Evolutionary conservation across 2,113 vertebrate species (phyloP).

Genomic region (Leiothrix lutea): DNA sequence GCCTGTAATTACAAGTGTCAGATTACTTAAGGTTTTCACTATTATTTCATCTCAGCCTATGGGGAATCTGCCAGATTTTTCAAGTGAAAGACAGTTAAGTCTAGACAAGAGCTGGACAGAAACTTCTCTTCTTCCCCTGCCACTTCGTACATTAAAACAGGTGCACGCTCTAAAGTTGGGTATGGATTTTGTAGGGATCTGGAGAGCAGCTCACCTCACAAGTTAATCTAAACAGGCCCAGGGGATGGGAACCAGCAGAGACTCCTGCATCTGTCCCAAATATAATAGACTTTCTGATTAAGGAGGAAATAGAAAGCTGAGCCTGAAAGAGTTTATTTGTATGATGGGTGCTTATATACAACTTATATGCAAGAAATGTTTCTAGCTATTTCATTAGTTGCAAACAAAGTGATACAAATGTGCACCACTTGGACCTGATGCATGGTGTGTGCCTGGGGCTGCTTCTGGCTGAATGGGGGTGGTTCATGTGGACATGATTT

Average conservation of each 20-base stretch:
- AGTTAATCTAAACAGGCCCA: not conserved
- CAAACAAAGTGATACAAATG: slow-evolving; percentile 59
- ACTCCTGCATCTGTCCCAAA: not conserved
- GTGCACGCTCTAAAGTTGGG: not conserved
- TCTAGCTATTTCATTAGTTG: slow-evolving; percentile 57
- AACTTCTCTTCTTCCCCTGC: not conserved
- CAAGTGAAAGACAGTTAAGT: not conserved
- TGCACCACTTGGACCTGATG: slow-evolving; percentile 23
- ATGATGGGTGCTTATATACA: slow-evolving; percentile 25
- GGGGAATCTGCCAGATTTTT: slow-evolving; percentile 7
- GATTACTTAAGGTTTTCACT: slow-evolving; percentile 13
- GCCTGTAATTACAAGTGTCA: slow-evolving; percentile 14
- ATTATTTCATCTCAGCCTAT: not conserved
- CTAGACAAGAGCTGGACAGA: not conserved
- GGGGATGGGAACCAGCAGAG: not conserved
- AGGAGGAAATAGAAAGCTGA: not conserved
- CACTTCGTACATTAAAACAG: not conserved
- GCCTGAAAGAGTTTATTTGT: slow-evolving; percentile 41
- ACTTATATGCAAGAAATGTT: slow-evolving; percentile 49
- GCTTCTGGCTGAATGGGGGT: not conserved
- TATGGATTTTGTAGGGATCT: not conserved
- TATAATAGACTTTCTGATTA: not conserved
- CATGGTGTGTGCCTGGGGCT: slow-evolving; percentile 6
- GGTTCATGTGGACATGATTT: not conserved
- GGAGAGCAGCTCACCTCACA: not conserved